Base-by-base conservation (phyloP, 2,113 vertebrate species). In the Myrmecobius fasciatus region DNA sequence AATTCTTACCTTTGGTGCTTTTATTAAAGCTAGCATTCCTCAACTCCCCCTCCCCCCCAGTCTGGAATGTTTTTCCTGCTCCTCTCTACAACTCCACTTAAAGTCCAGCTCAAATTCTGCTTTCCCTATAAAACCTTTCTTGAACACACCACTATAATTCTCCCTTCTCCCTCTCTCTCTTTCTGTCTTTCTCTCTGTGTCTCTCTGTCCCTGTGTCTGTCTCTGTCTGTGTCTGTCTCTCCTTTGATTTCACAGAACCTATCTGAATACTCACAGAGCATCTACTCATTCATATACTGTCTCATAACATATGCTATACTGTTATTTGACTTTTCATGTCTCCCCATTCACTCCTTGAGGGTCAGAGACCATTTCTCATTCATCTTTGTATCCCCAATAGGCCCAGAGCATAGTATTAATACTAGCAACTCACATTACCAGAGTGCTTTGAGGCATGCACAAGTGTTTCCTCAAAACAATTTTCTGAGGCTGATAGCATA, bases 1-100 rank as follows among this genome's bases (percentile, higher is more conserved):
- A 46, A 54, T 25, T 17, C 0, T 0, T 1, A 14, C 2, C 49
- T 11, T n/a, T 25, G 24, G 8, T 10, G 0, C 51, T 25, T 43
- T 56, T 53, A 43, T 3, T 10, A 26, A 52, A 28, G 6, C 52
- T 36, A 1, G 4, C 48, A n/a, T 3, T 92, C 25, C n/a, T 4
- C 10, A 2, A 24, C 49, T 5, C 48, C 48, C 48, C 49, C 49
- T 10, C 49, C 49, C 49, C 9, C 49, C 9, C 49, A 8, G 11
- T 51, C 25, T 43, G n/a, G 26, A 52, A 25, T 60, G 24, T 5
- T 17, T 17, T 20, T 25, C 60, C 53, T 3, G 1, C 9, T 47
- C 8, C 49, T 56, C 47, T 49, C 25, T 14, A 22, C 36, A 14
- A 25, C 0, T 0, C 3, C 6, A 25, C 43, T 36, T 53, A 43